Evolutionary conservation across 53 echinoderm and acorn worm genomes (phyloP), one percentile per base, ranked within the genome.

Genomic region (Holothuria leucospilota): DNA sequence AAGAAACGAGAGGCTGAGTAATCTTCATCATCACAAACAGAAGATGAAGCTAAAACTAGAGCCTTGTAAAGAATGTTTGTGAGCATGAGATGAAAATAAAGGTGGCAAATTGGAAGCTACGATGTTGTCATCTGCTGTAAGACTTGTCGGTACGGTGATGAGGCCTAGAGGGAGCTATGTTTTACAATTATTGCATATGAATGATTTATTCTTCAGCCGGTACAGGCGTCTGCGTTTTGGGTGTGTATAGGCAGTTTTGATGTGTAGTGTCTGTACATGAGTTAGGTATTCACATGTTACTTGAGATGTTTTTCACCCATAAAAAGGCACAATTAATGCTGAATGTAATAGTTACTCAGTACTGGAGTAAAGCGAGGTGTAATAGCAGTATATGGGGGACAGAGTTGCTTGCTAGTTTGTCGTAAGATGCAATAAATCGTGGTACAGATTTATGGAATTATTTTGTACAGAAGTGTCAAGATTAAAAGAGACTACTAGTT

Each of bases 21-120:
- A 75, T 75, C 75, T 24, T 24, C 75, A 75, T 75, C 75, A 49
- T 53, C 25, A 51, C 16, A 26, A 28, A 49, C 40, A 75, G 52
- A 75, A 23, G 25, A 74, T 51, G 51, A 34, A 38, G 38, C 26
- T 20, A 8, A 70, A 6, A 7, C 15, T 29, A 70, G 70, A 70
- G 20, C 8, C 20, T 8, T 70, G 70, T 16, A 29, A 13, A 28
- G 29, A 13, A 56, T 56, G 56, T 56, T 56, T 18, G 8, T 46
- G 46, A 46, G 56, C 18, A 56, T 56, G 34, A 68, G 68, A 68
- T 34, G 30, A 30, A n/a, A 26, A 67, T 5, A 69, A 39, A 39
- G 38, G 26, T 41, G 40, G 10, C 70, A 70, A 30, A 70, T 70
- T 30, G 39, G 40, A 70, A 41, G 40, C 28, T 27, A 30, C 41